Percentiles rank a stretch among this genome's conserved stretches.
phyloP scores from a whole-genome alignment of 2,888 invertebrate species.

The Teinopalpus imperialis region DNA sequence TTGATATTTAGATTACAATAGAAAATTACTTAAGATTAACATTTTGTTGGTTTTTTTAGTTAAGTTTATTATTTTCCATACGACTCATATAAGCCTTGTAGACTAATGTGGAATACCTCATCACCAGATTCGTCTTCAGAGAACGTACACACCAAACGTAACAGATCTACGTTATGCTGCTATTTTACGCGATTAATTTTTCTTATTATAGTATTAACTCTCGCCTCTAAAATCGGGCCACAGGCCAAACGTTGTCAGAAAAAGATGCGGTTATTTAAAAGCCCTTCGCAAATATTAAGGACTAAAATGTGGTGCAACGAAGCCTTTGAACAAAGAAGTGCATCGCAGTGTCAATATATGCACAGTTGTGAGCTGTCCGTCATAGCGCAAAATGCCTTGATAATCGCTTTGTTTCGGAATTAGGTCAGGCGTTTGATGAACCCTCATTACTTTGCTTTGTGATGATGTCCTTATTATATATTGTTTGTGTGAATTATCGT shows the following conservation, averaged over 20 bases:
- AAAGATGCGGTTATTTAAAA: conserved; percentile 59
- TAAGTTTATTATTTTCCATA: too few species aligned
- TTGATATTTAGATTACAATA: too few species aligned
- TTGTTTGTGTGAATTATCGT: background rate
- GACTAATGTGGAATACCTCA: too few species aligned
- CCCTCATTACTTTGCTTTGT: conserved; percentile 9
- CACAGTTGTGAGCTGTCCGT: conserved; percentile 46
- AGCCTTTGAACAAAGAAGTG: conserved; percentile 39
- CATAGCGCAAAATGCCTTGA: conserved; percentile 17
- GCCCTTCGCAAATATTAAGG: conserved; percentile 46
- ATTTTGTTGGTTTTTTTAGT: too few species aligned
- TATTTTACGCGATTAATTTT: too few species aligned
- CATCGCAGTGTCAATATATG: conserved; percentile 51
- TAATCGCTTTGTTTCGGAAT: conserved; percentile 16
- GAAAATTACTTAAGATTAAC: too few species aligned
- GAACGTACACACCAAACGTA: too few species aligned
- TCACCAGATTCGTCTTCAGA: too few species aligned
- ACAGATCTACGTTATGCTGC: too few species aligned
- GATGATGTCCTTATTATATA: conserved; percentile 7
- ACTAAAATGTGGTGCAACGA: conserved; percentile 51
- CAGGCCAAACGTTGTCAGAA: conserved; percentile 48
- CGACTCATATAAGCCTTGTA: too few species aligned
- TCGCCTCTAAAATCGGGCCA: conserved; percentile 22
- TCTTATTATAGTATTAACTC: too few species aligned
- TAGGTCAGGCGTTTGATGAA: conserved; percentile 12